Conservation (phyloP, 2,797 vertebrate species). For the Philypnodon macrostomus region DNA sequence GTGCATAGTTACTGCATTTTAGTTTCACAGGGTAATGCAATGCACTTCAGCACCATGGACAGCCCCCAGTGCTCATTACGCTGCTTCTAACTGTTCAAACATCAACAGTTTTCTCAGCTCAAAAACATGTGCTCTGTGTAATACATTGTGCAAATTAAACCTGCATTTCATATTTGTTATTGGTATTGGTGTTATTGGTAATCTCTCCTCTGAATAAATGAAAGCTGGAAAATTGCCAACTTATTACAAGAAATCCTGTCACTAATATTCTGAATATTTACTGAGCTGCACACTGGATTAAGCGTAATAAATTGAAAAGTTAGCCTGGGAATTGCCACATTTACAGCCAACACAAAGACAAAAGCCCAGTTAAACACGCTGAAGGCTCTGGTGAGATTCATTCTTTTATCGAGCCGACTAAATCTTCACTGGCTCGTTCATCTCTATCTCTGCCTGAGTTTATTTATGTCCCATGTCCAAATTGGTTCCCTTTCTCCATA, state of each 20-base stretch:
- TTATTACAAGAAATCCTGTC: conserved; percentile 7
- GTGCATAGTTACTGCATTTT: no score
- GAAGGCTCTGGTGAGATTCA: background rate
- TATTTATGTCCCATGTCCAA: conserved; percentile 8
- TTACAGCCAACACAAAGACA: background rate
- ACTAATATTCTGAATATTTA: conserved; percentile 7
- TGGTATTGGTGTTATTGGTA: no score
- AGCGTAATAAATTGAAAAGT: conserved; percentile 12
- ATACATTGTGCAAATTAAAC: background rate
- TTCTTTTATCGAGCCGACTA: conserved; percentile 12
- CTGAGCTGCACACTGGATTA: conserved; percentile 1
- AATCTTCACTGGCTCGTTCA: conserved; percentile 14
- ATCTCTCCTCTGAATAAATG: background rate
- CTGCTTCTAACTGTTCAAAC: background rate
- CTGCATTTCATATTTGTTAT: background rate
- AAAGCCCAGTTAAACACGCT: conserved; percentile 8
- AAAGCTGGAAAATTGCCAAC: conserved; percentile 1
- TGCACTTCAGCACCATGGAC: conserved; percentile 42
- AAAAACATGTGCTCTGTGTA: background rate
- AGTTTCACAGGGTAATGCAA: background rate
- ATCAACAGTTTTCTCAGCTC: background rate
- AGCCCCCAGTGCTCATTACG: background rate
- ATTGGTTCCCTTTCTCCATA: background rate
- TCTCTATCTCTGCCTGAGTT: conserved; percentile 2
- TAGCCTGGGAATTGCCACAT: conserved; percentile 2